A percentile compares a stretch with the other conserved stretches of the same genome.
These are phyloP conservation scores for Shinisaurus crocodilurus DNA, from an alignment of 2,113 vertebrate genomes.

Conservation along the genomic window DNA sequence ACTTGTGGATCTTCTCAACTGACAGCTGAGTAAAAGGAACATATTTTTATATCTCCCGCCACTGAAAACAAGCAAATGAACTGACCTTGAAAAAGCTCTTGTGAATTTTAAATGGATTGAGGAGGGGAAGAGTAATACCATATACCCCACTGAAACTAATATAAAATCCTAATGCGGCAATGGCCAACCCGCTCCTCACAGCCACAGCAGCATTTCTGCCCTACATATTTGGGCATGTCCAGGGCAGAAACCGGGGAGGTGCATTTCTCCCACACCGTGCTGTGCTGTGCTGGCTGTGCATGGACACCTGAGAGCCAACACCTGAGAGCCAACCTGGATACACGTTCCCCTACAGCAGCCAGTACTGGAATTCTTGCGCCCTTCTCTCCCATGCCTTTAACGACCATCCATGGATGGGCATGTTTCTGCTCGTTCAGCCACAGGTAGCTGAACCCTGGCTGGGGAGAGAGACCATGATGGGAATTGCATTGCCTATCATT, in stretches of 20 bases:
- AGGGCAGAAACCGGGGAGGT: neutral
- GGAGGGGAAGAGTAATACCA: neutral
- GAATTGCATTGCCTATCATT: neutral
- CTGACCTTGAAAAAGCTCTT: neutral
- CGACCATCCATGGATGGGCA: no score
- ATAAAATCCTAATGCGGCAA: neutral
- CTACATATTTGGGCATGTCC: neutral
- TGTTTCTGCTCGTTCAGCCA: no score
- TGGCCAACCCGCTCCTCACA: neutral
- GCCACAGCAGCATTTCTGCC: neutral
- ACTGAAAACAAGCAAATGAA: neutral
- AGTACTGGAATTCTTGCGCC: no score
- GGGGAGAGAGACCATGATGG: no score
- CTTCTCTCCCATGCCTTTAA: no score
- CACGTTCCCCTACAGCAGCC: no score
- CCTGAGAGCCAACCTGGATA: no score
- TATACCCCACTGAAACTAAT: neutral
- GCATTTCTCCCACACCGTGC: no score
- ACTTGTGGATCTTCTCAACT: no score
- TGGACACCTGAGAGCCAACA: no score
- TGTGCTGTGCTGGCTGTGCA: neutral
- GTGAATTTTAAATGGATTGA: neutral
- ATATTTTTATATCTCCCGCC: neutral
- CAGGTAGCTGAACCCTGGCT: no score
- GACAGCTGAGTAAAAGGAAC: neutral